phyloP scores from a whole-genome alignment of 1,140 invertebrate genomes.

The Scylla paramamosain region DNA sequence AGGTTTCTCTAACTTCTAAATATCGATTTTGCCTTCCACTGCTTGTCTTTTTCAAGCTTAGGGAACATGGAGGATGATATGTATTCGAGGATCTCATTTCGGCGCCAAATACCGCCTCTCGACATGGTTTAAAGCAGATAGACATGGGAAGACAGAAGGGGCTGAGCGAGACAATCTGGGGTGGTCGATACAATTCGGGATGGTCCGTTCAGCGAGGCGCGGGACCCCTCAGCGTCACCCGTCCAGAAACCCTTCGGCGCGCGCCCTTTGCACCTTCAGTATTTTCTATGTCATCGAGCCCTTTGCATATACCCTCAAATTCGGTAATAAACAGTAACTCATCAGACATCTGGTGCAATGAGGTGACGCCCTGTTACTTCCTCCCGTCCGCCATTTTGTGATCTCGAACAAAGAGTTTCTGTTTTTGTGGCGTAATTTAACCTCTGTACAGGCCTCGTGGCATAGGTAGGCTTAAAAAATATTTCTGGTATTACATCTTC shows the following conservation, averaged over 20 bases:
- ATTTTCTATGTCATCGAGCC: conserved; percentile 45
- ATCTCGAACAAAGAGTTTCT: conserved; percentile 69
- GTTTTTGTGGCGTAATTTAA: conserved; percentile 46
- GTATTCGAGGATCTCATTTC: neutral
- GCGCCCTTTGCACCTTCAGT: conserved; percentile 72
- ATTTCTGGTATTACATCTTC: conserved; percentile 40
- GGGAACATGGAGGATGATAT: neutral
- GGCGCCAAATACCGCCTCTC: neutral
- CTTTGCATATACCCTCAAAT: neutral
- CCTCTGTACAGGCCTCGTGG: neutral
- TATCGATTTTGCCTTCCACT: neutral
- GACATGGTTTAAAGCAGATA: neutral
- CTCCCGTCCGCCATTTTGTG: conserved; percentile 74
- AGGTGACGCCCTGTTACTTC: conserved; percentile 73
- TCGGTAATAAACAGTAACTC: conserved; percentile 42
- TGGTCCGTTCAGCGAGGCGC: conserved; percentile 68
- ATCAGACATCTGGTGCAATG: conserved; percentile 35
- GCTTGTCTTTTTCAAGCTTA: neutral
- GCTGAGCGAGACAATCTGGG: conserved; percentile 72
- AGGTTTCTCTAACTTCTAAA: conserved; percentile 30
- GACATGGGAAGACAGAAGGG: conserved; percentile 14
- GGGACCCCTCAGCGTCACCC: conserved; percentile 71
- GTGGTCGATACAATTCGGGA: conserved; percentile 73
- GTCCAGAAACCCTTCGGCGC: conserved; percentile 72
- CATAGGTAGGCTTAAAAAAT: neutral